Evolutionary conservation across 1,140 invertebrate genomes (phyloP), one percentile per base, ranked within the genome.

Genomic region (Drosophila equinoxialis): DNA sequence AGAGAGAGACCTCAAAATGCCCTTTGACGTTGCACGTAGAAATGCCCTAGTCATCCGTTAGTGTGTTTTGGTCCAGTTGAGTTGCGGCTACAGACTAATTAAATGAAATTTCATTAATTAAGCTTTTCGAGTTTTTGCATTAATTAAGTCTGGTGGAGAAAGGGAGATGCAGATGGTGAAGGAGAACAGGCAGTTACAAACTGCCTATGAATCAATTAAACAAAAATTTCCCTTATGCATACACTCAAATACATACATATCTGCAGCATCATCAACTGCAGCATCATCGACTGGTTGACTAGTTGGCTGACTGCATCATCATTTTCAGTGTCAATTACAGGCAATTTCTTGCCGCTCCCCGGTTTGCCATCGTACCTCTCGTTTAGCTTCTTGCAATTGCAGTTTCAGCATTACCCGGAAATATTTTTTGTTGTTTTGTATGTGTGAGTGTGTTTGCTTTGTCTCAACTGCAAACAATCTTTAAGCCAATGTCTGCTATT

Each of bases 21-120:
- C 48, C 68, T 77, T 35, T 65, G 74, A 65, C 68, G 61, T 70
- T 65, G 79, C 81, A 85, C 81, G 82, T 85, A 85, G 74, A 30
- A 78, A 65, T 62, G 81, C 65, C 72, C 59, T 59, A 20, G 8
- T 30, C 30, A 30, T 30, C 59, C 14, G 61, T 64, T 62, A 42
- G 26, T 1, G 23, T 10, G 20, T 5, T 70, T 59, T 42, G 37
- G 60, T 37, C n/a, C 60, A 59, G 57, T 59, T 39, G 35, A 20
- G 57, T 37, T 39, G 26, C 30, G 11, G 35, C 20, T 23, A 37
- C 35, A 30, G 26, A 70, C 64, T 89, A 86, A 86, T 86, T 86
- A 77, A 86, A 89, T 83, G 76, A 86, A 87, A 87, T 82, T 86
- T 64, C 79, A 86, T 85, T 79, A 82, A 82, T 81, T 82, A 79